phyloP scores from a whole-genome alignment of 2,797 vertebrate species.

The Momotus momota region DNA sequence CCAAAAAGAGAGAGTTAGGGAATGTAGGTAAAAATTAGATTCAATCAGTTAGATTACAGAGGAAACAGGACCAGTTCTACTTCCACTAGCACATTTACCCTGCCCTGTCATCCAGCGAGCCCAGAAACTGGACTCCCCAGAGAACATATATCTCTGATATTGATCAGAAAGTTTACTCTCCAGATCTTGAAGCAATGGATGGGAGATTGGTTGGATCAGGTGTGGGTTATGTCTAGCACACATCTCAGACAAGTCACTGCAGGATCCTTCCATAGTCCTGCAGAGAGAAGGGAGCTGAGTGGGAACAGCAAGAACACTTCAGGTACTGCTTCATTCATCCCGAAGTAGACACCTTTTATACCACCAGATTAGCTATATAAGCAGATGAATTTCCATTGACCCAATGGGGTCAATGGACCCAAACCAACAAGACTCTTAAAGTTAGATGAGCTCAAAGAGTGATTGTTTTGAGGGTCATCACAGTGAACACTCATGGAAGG shows the following conservation, averaged over 20 bases:
- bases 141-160: not conserved
- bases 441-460: not conserved
- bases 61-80: not conserved
- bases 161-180: not conserved
- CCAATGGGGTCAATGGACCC: no score
- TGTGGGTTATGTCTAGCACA: not conserved
- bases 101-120: not conserved
- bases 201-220: not conserved
- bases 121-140: no score
- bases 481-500: fast-evolving
- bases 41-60: not conserved
- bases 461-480: not conserved
- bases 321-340: not conserved
- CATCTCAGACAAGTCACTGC: not conserved
- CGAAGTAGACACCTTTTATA: not conserved
- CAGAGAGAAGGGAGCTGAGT: not conserved
- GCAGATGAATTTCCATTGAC: not conserved
- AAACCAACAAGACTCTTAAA: not conserved
- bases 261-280: not conserved
- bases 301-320: not conserved
- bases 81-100: not conserved
- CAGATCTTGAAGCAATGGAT: not conserved
- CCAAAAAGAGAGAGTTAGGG: not conserved
- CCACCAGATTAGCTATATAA: not conserved
- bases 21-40: not conserved